Evolutionary conservation across 2,797 vertebrate genomes (phyloP).

Genomic region (Cuculus canorus): DNA sequence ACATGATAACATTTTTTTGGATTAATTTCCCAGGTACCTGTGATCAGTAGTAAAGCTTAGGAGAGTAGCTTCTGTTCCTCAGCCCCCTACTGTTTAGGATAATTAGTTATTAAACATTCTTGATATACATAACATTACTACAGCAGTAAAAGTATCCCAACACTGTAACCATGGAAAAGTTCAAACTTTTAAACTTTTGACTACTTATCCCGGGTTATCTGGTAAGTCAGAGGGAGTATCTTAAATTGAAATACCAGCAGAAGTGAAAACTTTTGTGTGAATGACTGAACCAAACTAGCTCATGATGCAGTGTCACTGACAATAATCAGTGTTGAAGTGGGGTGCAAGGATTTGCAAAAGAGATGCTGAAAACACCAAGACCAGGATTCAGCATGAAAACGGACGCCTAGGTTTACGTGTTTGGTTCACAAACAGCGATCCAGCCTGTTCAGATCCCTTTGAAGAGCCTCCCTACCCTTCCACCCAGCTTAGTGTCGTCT

Average conservation of each 20-base stretch:
- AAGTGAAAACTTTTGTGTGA: background rate
- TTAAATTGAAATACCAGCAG: background rate
- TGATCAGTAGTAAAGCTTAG: background rate
- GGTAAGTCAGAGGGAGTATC: background rate
- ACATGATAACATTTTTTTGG: background rate
- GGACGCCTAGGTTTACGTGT: background rate
- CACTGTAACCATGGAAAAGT: background rate
- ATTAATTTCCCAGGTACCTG: background rate
- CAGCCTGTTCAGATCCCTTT: too few species aligned
- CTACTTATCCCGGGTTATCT: background rate
- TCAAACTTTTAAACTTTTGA: background rate
- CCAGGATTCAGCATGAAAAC: background rate
- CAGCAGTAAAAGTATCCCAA: background rate
- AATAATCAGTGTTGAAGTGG: background rate
- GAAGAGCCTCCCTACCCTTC: too few species aligned
- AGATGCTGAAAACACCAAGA: background rate
- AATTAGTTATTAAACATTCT: background rate
- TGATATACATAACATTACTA: background rate
- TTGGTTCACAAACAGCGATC: too few species aligned
- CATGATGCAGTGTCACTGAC: background rate
- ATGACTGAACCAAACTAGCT: background rate
- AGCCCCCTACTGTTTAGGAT: background rate
- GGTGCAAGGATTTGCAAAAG: background rate
- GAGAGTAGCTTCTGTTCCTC: background rate
- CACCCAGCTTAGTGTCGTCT: too few species aligned